Base-by-base conservation (phyloP, 2,888 invertebrate genomes). In the Drosophila longiperda region DNA sequence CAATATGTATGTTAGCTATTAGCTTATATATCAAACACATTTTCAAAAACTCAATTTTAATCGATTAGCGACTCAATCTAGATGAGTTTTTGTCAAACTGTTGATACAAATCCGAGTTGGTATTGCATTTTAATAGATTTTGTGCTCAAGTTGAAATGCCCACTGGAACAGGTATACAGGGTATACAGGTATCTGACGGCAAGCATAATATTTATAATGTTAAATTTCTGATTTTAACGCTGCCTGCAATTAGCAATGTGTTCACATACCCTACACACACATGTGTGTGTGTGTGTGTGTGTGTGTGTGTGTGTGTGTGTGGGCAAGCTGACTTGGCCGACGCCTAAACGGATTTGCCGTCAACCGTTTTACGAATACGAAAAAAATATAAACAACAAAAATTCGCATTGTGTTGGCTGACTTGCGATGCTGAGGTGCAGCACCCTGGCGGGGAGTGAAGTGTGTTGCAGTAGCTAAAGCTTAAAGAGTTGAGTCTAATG, bases 311-410 rank as follows among this genome's bases (percentile, higher is more conserved):
- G 64, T 20, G 32, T 59, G 32, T 40, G 59, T 63, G 57, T 70
- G 66, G 66, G 68, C 64, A 32, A 49, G 55, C 26, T 58, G 38
- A 64, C 42, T 73, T 76, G 67, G 70, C 50, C 66, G 49, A 75
- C 78, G 78, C 77, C 79, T 75, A 75, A 78, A 79, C 77, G 75
- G 79, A 75, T 78, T 78, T 66, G 64, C 63, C 45, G 60, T 74
- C 61, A 73, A 52, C 26, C 49, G 59, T 36, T 66, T 53, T 53
- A 32, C n/a, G 42, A 52, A 40, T 26, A 45, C 11, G 7, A 32
- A 53, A 52, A 57, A 62, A 58, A 23, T 9, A 61, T 42, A 20
- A n/a, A 40, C n/a, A 48, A 8, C 23, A 26, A 23, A 62, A 69
- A 57, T 42, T 70, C 57, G 63, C 70, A 71, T 69, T 71, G 70